Percentiles rank a stretch among this genome's conserved stretches.
Evolutionary conservation across 2,888 invertebrate genomes (phyloP).

Genomic region (Volucella zonaria): DNA sequence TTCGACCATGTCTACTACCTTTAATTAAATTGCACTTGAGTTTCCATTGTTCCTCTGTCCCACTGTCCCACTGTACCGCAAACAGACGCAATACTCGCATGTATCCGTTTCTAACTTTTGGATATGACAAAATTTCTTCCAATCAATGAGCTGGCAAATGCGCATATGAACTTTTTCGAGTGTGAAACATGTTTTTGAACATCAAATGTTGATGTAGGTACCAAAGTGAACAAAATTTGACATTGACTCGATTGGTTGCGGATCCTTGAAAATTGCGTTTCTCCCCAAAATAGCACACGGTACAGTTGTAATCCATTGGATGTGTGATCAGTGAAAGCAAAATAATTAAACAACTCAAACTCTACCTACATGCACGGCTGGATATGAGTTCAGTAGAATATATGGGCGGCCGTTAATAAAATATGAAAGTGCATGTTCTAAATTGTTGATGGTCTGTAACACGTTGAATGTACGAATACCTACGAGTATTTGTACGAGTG

Average conservation of each 20-base stretch:
- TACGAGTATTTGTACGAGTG: constrained; percentile 6
- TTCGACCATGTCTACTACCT: neutral
- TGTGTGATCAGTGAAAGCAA: neutral
- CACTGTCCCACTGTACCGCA: too few relatives aligned
- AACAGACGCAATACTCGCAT: neutral
- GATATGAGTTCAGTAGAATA: neutral
- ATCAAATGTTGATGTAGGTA: constrained; percentile 25
- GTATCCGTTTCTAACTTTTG: neutral
- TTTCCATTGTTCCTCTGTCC: too few relatives aligned
- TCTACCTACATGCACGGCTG: too few relatives aligned
- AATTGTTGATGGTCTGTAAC: constrained; percentile 20
- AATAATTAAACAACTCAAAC: constrained; percentile 9
- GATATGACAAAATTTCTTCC: constrained; percentile 32
- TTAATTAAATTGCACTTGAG: constrained; percentile 9
- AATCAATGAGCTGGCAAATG: constrained; percentile 48
- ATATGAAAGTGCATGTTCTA: constrained; percentile 22
- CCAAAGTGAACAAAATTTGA: neutral
- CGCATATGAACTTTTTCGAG: constrained; percentile 17
- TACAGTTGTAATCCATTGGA: neutral
- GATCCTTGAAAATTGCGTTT: neutral
- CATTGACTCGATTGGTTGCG: constrained; percentile 23
- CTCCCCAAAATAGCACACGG: constrained; percentile 2
- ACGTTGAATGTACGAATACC: neutral
- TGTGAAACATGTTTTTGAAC: constrained; percentile 46
- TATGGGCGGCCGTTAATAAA: constrained; percentile 34